These are phyloP conservation scores for Drosophila differens DNA, from an alignment of 2,888 invertebrate species.

Conservation along the genomic window DNA sequence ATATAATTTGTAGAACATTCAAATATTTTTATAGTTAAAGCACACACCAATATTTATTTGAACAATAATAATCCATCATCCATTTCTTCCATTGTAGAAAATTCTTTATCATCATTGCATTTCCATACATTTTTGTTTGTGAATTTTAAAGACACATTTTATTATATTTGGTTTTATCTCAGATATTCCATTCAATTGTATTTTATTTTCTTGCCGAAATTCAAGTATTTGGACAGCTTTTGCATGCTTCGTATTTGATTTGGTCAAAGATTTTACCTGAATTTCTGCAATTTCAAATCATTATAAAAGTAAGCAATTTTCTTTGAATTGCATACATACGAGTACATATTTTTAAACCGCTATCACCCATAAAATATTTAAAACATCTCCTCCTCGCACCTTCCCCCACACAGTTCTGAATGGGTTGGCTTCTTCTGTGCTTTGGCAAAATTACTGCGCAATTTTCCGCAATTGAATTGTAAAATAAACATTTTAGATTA, in stretches of 20 bases:
- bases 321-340: constrained; percentile 66
- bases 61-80: neutral
- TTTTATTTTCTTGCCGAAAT: neutral
- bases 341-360: constrained; percentile 31
- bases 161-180: neutral
- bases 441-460: constrained; percentile 40
- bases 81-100: neutral
- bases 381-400: neutral
- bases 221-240: constrained; percentile 30
- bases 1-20: neutral
- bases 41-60: neutral
- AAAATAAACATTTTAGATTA: constrained; percentile 63
- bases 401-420: neutral
- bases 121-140: neutral
- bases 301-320: constrained; percentile 40
- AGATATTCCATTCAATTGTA: neutral
- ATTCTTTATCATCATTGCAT: neutral
- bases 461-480: constrained; percentile 64
- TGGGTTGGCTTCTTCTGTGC: neutral
- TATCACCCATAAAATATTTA: constrained; percentile 28
- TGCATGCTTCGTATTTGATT: constrained; percentile 10
- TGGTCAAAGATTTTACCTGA: constrained; percentile 18
- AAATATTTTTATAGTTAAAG: neutral
- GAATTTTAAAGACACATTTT: neutral
- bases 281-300: constrained; percentile 31